Evolutionary conservation across 2,113 vertebrate genomes (phyloP).

Genomic region (Apodemus speciosus): DNA sequence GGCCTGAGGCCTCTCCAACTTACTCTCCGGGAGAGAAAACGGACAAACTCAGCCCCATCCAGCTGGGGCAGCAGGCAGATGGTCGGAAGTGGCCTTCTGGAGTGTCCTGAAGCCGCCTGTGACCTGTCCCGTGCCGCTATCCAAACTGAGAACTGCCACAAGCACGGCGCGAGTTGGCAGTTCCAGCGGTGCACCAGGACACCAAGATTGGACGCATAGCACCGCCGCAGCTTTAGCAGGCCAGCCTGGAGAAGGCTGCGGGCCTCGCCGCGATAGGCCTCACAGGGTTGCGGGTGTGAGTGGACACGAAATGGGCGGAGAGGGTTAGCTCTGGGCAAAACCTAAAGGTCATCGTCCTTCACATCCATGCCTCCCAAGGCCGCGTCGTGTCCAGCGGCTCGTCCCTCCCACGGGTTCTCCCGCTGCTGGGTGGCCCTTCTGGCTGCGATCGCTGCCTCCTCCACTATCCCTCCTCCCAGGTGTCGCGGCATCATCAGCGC

Average conservation of each 20-base stretch:
- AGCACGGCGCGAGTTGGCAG: background rate
- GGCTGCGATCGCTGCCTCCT: background rate
- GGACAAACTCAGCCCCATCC: background rate
- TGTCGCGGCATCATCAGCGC: background rate
- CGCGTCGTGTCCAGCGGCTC: background rate
- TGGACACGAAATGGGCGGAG: background rate
- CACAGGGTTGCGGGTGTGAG: background rate
- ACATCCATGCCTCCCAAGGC: background rate
- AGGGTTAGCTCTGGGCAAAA: background rate
- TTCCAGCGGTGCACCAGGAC: background rate
- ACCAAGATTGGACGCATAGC: background rate
- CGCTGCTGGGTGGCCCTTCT: background rate
- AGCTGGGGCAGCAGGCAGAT: background rate
- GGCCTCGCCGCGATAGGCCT: background rate
- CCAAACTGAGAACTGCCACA: background rate
- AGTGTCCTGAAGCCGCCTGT: background rate
- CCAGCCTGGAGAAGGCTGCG: background rate
- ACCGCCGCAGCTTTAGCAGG: background rate
- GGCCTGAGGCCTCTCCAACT: background rate
- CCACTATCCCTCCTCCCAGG: background rate
- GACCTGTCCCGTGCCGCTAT: background rate
- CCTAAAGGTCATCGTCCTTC: background rate
- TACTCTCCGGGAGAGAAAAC: background rate
- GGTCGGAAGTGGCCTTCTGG: background rate
- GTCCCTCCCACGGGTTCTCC: background rate